These are phyloP conservation scores for Merodon equestris DNA, from an alignment of 2,888 invertebrate species.

Conservation along the genomic window DNA sequence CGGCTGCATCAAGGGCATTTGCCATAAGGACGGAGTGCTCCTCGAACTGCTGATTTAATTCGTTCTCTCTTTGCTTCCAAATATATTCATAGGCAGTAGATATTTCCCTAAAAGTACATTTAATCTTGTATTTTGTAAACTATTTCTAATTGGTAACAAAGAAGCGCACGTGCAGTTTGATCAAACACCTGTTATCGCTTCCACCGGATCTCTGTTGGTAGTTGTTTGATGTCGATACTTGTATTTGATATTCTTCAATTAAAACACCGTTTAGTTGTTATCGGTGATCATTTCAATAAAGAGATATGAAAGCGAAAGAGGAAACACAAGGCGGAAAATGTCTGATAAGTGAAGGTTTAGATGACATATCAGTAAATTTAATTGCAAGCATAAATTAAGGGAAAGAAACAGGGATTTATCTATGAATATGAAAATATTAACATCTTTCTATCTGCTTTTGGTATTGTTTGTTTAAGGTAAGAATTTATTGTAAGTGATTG, in stretches of 20 bases:
- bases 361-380: slow-evolving; percentile 3
- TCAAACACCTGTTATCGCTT: slow-evolving; percentile 7
- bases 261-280: slow-evolving; percentile 53
- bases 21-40: slow-evolving; percentile 83
- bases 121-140: not conserved
- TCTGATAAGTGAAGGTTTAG: not conserved
- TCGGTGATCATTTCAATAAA: slow-evolving; percentile 34
- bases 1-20: slow-evolving; percentile 85
- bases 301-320: not conserved
- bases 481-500: too few species aligned
- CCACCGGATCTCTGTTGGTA: slow-evolving; percentile 6
- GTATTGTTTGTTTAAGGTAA: too few species aligned
- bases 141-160: slow-evolving; percentile 72
- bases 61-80: slow-evolving; percentile 72
- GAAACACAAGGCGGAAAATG: slow-evolving; percentile 15
- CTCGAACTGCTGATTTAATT: slow-evolving; percentile 73
- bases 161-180: slow-evolving; percentile 3
- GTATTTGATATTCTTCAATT: slow-evolving; percentile 31
- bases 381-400: not conserved
- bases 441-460: too few species aligned
- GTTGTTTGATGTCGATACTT: slow-evolving; percentile 36
- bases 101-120: slow-evolving; percentile 73
- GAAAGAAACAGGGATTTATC: not conserved
- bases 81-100: slow-evolving; percentile 73
- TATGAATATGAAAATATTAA: too few species aligned